A percentile compares a stretch with the other conserved stretches of the same genome.
Evolutionary conservation across 2,888 invertebrate species (phyloP).

Genomic region (Ophioninae sp.): DNA sequence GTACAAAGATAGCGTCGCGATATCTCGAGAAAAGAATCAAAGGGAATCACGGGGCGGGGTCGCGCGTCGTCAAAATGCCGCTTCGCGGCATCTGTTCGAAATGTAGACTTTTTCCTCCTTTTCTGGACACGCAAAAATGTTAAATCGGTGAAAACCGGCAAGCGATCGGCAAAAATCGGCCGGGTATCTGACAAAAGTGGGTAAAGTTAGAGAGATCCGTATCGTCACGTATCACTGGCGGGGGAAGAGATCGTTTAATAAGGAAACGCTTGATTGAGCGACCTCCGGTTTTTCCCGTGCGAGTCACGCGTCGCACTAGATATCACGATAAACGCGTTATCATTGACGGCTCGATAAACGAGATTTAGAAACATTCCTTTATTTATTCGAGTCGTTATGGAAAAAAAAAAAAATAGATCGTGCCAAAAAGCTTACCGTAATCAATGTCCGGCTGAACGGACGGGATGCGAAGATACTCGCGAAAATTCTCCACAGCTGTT

Average conservation of each 20-base stretch:
- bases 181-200: background rate
- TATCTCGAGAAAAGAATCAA: slow-evolving; percentile 20
- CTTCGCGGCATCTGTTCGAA: background rate
- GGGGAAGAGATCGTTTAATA: slow-evolving; percentile 55
- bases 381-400: background rate
- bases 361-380: background rate
- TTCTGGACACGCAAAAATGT: background rate
- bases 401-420: background rate
- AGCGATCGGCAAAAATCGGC: too few species aligned
- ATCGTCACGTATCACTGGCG: background rate
- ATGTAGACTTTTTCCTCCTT: slow-evolving; percentile 45
- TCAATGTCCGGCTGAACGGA: slow-evolving; percentile 94
- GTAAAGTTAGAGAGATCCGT: background rate
- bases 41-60: slow-evolving; percentile 73
- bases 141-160: background rate
- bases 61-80: slow-evolving; percentile 69
- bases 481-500: slow-evolving; percentile 88
- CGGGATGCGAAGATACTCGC: slow-evolving; percentile 92
- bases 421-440: slow-evolving; percentile 86
- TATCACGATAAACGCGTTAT: background rate
- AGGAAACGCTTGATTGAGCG: slow-evolving; percentile 72
- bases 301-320: slow-evolving; percentile 29
- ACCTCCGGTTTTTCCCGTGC: slow-evolving; percentile 57
- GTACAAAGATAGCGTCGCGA: background rate
- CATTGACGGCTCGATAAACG: background rate